Base-by-base conservation (phyloP, 2,113 vertebrate species). In the Cygnus atratus region DNA sequence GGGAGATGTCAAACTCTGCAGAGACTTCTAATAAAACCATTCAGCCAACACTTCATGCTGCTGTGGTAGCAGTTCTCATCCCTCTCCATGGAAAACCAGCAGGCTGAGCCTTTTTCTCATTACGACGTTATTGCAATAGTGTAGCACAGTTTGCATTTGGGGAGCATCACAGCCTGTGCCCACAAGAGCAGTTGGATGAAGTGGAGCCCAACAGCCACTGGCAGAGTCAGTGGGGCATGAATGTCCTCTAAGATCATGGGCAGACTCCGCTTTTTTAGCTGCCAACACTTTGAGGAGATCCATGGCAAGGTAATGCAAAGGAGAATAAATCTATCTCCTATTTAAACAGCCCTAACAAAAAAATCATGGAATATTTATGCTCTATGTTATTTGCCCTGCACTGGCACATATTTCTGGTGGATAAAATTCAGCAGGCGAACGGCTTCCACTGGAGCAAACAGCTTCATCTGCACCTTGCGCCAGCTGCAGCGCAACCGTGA, bases 301-400 rank as follows among this genome's bases (percentile, higher is more conserved):
- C 59, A 28, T 2, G 29, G n/a, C 59, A 43, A 57, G 14, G 3
- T 25, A 80, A 83, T 8, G 37, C 67, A 14, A 44, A 80, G 41
- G 55, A 71, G 55, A 71, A 84, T 76, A 84, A 86, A 94, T 84
- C 55, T 66, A 88, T 87, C 83, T 86, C 84, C 76, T n/a, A 11
- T 48, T 67, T 37, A 46, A 90, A 84, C 50, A 88, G 65, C 91
- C 76, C 76, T 62, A 71, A 46, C 61, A 52, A 39, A 91, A 80
- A 94, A 63, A 46, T 21, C 46, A 6, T 28, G 83, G 55, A 66
- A 75, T 77, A 67, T 75, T 84, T 24, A 55, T 13, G 61, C 14
- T 1, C 11, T 2, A 0, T 18, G 65, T 22, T 50, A 9, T 61
- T 74, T 74, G 80, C 20, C 50, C 75, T 43, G 84, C 16, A 52